phyloP scores from a whole-genome alignment of 2,888 invertebrate species.

The Syrista parreyssii region DNA sequence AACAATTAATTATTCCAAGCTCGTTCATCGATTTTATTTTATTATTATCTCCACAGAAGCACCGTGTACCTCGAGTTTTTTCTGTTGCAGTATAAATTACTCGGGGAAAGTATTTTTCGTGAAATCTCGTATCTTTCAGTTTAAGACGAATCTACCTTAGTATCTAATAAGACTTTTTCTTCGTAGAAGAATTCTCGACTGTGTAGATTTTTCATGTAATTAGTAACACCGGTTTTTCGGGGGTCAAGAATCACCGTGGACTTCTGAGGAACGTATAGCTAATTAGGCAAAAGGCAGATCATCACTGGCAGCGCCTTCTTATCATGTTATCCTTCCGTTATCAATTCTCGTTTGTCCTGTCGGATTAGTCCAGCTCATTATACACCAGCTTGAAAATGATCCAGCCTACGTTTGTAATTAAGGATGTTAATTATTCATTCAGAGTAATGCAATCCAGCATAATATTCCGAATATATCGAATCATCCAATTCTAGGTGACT shows the following conservation, averaged over 20 bases:
- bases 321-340: slow-evolving; percentile 34
- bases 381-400: background rate
- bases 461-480: background rate
- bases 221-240: background rate
- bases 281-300: slow-evolving; percentile 49
- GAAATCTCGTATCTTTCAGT: background rate
- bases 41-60: background rate
- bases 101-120: background rate
- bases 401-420: background rate
- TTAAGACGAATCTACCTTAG: background rate
- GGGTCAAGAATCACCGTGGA: background rate
- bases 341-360: slow-evolving; percentile 36
- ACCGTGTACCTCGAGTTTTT: background rate
- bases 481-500: background rate
- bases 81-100: background rate
- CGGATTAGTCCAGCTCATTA: slow-evolving; percentile 6
- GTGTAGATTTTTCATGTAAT: background rate
- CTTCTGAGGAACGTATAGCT: slow-evolving; percentile 39
- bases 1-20: background rate
- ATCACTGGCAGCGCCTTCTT: slow-evolving; percentile 34
- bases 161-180: background rate
- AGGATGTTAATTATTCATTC: background rate
- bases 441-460: background rate
- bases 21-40: background rate
- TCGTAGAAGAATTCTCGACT: background rate